phyloP scores from a whole-genome alignment of 2,888 invertebrate species.

The Acleris laterana region DNA sequence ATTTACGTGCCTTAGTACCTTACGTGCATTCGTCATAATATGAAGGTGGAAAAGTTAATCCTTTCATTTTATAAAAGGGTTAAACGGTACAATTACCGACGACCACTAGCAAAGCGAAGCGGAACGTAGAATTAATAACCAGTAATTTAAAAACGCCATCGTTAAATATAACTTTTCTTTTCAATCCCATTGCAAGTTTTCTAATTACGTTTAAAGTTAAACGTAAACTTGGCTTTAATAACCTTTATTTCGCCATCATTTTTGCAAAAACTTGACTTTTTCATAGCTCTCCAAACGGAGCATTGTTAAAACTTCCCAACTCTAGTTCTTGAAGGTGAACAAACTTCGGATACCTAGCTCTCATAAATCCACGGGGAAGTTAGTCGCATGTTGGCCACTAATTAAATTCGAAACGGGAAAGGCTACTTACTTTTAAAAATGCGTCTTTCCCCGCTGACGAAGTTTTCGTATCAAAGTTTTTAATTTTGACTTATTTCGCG shows the following conservation, averaged over 20 bases:
- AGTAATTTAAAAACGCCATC: no score
- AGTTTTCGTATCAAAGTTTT: constrained; percentile 35
- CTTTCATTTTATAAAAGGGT: no score
- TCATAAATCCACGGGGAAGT: constrained; percentile 28
- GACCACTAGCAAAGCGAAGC: no score
- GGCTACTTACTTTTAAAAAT: constrained; percentile 15
- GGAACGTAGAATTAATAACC: no score
- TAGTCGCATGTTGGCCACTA: constrained; percentile 9
- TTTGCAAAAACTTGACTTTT: constrained; percentile 13
- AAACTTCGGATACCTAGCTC: constrained; percentile 24
- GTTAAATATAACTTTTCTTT: background rate
- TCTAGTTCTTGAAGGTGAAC: constrained; percentile 21
- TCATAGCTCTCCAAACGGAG: constrained; percentile 10
- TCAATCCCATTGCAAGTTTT: constrained; percentile 2
- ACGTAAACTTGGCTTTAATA: constrained; percentile 24
- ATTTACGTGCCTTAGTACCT: no score
- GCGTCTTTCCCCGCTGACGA: constrained; percentile 7
- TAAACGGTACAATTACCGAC: no score
- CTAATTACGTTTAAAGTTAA: constrained; percentile 21
- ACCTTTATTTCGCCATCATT: constrained; percentile 18
- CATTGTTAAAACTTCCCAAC: constrained; percentile 30
- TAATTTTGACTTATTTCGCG: constrained; percentile 35
- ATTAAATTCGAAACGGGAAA: constrained; percentile 27
- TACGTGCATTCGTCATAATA: no score
- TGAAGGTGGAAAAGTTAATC: no score